Percentiles rank a stretch among this genome's conserved stretches.
These are phyloP conservation scores for Scelioninae gen. 1 DNA, from an alignment of 2,888 invertebrate species.

Conservation along the genomic window DNA sequence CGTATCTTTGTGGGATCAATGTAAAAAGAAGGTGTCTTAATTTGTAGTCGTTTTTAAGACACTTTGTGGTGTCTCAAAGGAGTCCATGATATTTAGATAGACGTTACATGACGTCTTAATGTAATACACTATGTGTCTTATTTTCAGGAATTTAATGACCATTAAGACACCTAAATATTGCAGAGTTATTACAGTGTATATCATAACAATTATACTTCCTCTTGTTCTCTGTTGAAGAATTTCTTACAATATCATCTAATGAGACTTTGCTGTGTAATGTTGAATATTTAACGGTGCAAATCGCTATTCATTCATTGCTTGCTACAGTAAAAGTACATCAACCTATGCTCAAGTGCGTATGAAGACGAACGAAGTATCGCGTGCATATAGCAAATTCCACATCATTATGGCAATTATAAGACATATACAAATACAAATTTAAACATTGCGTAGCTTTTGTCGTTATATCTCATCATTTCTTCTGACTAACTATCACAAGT, in stretches of 20 bases:
- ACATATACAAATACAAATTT: slow-evolving; percentile 1
- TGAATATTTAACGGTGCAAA: slow-evolving; percentile 58
- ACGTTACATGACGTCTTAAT: too few relatives aligned
- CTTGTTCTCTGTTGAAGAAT: slow-evolving; percentile 4
- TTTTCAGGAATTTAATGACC: too few relatives aligned
- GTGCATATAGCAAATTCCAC: slow-evolving; percentile 12
- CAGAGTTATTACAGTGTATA: too few relatives aligned
- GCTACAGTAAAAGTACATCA: slow-evolving; percentile 44
- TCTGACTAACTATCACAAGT: not conserved
- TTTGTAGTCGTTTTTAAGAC: too few relatives aligned
- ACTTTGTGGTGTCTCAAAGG: too few relatives aligned
- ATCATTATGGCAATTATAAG: slow-evolving; percentile 6
- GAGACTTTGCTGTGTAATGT: slow-evolving; percentile 19
- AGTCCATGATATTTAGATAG: too few relatives aligned
- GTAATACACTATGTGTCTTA: too few relatives aligned
- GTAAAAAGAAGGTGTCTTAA: too few relatives aligned
- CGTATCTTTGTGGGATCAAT: too few relatives aligned
- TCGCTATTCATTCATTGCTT: slow-evolving; percentile 45
- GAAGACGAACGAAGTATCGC: slow-evolving; percentile 31
- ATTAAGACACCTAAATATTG: too few relatives aligned
- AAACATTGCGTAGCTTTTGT: not conserved
- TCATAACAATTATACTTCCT: not conserved
- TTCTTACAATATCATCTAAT: slow-evolving; percentile 25
- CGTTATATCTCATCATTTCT: not conserved
- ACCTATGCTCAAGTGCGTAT: slow-evolving; percentile 41